Percentiles rank a stretch among this genome's conserved stretches.
Conservation (phyloP, 1,140 invertebrate genomes). For the Diachasmimorpha longicaudata region DNA sequence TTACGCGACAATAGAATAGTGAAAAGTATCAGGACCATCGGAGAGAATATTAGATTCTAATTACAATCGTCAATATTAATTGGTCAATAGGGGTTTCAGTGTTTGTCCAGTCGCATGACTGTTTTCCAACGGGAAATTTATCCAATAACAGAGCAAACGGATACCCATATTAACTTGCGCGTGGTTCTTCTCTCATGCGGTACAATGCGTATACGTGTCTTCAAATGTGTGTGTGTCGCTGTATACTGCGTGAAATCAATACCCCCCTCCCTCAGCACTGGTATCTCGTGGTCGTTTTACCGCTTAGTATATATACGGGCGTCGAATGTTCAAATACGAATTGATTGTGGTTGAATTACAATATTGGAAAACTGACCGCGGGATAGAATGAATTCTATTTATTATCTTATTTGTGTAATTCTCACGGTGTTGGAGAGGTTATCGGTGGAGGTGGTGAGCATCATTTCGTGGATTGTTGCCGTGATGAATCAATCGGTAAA, state of each 20-base stretch:
- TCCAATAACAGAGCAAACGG: constrained; percentile 2
- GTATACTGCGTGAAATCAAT: constrained; percentile 1
- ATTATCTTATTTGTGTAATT: neutral
- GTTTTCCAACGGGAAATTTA: neutral
- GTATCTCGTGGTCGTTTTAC: neutral
- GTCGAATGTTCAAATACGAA: constrained; percentile 15
- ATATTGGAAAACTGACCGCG: neutral
- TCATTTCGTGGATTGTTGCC: neutral
- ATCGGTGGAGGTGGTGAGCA: neutral
- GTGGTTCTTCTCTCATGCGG: neutral
- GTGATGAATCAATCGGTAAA: neutral
- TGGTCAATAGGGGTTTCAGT: neutral
- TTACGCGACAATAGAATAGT: no score
- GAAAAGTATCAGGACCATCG: neutral
- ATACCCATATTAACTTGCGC: neutral
- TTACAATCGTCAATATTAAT: neutral
- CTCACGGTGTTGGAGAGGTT: neutral
- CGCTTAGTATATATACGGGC: neutral
- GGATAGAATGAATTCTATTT: neutral
- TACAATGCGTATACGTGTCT: neutral
- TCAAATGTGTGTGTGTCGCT: neutral
- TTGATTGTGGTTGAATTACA: constrained; percentile 14
- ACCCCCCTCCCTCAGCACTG: neutral
- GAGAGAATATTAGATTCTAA: neutral
- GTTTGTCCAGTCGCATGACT: neutral